These are phyloP conservation scores for Hymenochirus boettgeri DNA, from an alignment of 2,113 vertebrate species.

Conservation along the genomic window DNA sequence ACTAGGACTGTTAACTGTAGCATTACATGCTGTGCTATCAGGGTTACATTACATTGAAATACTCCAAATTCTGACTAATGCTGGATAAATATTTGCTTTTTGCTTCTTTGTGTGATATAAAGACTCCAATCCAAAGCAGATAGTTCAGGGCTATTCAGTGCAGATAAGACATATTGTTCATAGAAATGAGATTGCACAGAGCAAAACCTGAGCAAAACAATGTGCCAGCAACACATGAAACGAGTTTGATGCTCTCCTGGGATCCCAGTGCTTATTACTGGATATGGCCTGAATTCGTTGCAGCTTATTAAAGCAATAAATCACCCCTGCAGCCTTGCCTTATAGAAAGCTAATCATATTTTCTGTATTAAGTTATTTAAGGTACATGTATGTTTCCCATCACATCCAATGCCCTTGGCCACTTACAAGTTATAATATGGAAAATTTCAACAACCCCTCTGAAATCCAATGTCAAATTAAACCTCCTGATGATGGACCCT, in stretches of 20 bases:
- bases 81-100: too few relatives aligned
- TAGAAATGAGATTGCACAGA: constrained; percentile 4
- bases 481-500: too few relatives aligned
- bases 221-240: constrained; percentile 22
- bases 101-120: too few relatives aligned
- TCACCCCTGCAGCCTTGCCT: constrained; percentile 1
- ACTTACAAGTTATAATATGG: background rate
- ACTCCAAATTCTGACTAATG: too few relatives aligned
- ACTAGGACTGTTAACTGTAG: too few relatives aligned
- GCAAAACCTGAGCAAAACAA: constrained; percentile 4
- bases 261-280: constrained; percentile 8
- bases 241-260: background rate
- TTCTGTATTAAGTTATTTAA: background rate
- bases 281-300: constrained; percentile 18
- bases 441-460: too few relatives aligned
- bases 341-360: background rate
- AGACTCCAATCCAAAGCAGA: too few relatives aligned
- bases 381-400: constrained; percentile 16
- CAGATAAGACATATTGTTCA: background rate
- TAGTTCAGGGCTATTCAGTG: too few relatives aligned
- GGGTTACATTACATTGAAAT: too few relatives aligned
- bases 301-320: constrained; percentile 42
- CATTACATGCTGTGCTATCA: too few relatives aligned
- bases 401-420: background rate
- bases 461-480: too few relatives aligned